Percentiles rank a stretch among this genome's conserved stretches.
Conservation (phyloP, 2,113 vertebrate species). For the Anseranas semipalmata region DNA sequence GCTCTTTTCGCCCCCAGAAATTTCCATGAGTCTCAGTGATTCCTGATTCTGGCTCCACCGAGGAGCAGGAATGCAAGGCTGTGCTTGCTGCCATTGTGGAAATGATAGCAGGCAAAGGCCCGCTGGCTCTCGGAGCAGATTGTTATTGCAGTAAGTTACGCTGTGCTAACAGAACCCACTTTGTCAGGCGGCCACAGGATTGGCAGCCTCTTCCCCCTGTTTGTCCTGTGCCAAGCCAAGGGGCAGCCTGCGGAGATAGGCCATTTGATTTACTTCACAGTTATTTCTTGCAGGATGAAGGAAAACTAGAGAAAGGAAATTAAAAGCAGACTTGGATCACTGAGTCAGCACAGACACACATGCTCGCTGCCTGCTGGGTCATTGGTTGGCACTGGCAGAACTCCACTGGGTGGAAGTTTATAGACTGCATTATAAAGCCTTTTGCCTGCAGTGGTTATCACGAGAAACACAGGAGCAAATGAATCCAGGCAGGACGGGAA, state of each 20-base stretch:
- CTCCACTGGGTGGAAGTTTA: slow-evolving; percentile 2
- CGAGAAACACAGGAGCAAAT: not conserved
- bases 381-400: slow-evolving; percentile 22
- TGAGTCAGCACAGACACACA: slow-evolving; percentile 44
- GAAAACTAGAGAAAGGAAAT: slow-evolving; percentile 59
- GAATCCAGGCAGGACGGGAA: not conserved
- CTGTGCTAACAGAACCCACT: slow-evolving; percentile 47
- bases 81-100: not conserved
- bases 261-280: slow-evolving; percentile 58
- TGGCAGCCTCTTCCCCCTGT: slow-evolving; percentile 15
- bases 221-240: slow-evolving; percentile 24
- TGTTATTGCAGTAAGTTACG: not conserved
- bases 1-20: not conserved
- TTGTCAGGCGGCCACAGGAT: slow-evolving; percentile 11
- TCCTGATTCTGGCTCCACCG: not conserved
- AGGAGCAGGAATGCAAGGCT: not conserved
- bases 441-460: not conserved
- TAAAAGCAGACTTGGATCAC: slow-evolving; percentile 48
- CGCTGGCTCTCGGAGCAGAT: not conserved
- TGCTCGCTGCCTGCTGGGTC: slow-evolving; percentile 7
- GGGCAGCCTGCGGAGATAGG: slow-evolving; percentile 47
- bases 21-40: not conserved
- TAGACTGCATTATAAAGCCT: not conserved
- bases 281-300: slow-evolving; percentile 56
- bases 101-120: not conserved